Evolutionary conservation across 1,140 invertebrate species (phyloP), one percentile per base, ranked within the genome.

Genomic region (Bombus superbus): DNA sequence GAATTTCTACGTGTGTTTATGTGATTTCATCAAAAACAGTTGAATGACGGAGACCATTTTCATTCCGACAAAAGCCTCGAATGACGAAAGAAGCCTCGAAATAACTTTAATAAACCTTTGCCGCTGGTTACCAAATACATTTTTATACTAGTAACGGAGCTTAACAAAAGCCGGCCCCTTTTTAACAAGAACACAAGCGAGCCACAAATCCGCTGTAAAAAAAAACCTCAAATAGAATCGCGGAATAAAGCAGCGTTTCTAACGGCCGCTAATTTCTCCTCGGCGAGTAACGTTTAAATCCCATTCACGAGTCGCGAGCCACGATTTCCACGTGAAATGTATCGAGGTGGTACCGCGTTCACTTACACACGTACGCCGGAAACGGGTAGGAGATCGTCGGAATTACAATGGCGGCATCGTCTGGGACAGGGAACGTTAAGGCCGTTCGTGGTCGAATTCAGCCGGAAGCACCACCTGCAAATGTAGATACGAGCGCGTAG

Each of bases 381-480:
- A 44, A 40, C 18, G n/a, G n/a, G 18, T 10, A 4, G 10, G 40
- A 47, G 35, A 81, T 40, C 15, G 18, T 25, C 25, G 15, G 68
- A 42, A 81, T 71, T 40, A 66, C 38, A 25, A 47, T 35, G 28
- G 35, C 25, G 11, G 44, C 11, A 38, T 42, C 68, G 79, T 72
- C 68, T 72, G 35, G 28, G 22, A 38, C 47, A 66, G 13, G 10
- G 42, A 57, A 68, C 68, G 59, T 81, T 81, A 81, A 81, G 79
- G 47, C 35, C 5, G 66, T 11, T 59, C 47, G 79, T 25, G 79
- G 79, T 72, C 68, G 79, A 72, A 42, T 42, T 59, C 47, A n/a
- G 47, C 28, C 47, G 79, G 79, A 59, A 81, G 47, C 47, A 32
- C 44, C 78, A 81, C 79, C 79, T 81, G 79, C 79, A 72, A 35